Conservation (phyloP, 2,797 vertebrate genomes). For the Molothrus aeneus region DNA sequence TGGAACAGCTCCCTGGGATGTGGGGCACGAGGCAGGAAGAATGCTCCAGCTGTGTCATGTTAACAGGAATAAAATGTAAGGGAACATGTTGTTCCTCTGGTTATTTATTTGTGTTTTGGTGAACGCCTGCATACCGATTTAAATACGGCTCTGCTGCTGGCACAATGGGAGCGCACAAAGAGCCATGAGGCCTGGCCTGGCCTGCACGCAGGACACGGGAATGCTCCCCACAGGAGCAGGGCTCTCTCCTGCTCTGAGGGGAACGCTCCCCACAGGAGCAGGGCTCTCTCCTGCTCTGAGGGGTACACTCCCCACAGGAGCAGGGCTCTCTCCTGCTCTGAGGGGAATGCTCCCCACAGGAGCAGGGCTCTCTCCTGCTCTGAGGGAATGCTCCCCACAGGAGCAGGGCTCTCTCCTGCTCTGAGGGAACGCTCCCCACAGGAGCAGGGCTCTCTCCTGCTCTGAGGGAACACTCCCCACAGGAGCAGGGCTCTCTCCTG, state of each 20-base stretch:
- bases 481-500: not conserved
- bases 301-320: not conserved
- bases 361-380: too few species aligned
- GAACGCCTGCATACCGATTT: not conserved
- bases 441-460: too few species aligned
- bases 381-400: too few species aligned
- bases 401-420: too few species aligned
- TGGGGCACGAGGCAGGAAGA: not conserved
- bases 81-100: slow-evolving; percentile 20
- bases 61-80: slow-evolving; percentile 7
- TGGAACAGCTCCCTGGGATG: not conserved
- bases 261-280: not conserved
- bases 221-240: not conserved
- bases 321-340: not conserved
- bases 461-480: not conserved
- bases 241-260: too few species aligned
- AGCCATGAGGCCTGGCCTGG: not conserved
- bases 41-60: not conserved
- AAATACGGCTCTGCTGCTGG: not conserved
- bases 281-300: not conserved
- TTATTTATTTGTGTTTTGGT: slow-evolving; percentile 26
- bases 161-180: not conserved
- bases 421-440: too few species aligned
- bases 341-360: too few species aligned
- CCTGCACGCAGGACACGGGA: rapidly evolving